Percentiles rank a stretch among this genome's conserved stretches.
Conservation (phyloP, 92 coral and sea anemone species). For the Porites rus region DNA sequence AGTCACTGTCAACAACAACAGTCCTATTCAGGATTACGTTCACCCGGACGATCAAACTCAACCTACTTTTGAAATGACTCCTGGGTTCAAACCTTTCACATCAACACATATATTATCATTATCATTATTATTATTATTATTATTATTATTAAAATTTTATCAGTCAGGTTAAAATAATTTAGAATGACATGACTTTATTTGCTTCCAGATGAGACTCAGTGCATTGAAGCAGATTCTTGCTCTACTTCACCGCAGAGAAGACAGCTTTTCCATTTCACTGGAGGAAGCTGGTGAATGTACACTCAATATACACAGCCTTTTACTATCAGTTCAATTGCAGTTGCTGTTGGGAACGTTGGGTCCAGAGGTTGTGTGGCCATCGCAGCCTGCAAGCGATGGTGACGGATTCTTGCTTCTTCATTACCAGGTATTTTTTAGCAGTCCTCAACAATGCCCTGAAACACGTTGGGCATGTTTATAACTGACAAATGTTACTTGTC, state of each 20-base stretch:
- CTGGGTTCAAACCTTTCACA: too few relatives aligned
- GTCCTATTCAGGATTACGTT: too few relatives aligned
- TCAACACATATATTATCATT: too few relatives aligned
- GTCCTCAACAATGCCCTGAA: background rate
- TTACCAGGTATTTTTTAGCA: slow-evolving; percentile 71
- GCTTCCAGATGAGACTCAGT: slow-evolving; percentile 68
- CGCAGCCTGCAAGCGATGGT: slow-evolving; percentile 47
- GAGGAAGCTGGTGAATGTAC: slow-evolving; percentile 2
- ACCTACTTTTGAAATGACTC: too few relatives aligned
- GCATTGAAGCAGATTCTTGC: slow-evolving; percentile 82
- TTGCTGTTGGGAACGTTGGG: slow-evolving; percentile 88
- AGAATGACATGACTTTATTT: background rate
- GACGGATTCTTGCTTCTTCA: slow-evolving; percentile 80
- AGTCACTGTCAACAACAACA: too few relatives aligned
- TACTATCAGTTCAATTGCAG: slow-evolving; percentile 77
- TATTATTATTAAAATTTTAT: too few relatives aligned
- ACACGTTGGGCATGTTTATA: background rate
- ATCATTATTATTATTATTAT: too few relatives aligned
- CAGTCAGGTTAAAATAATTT: background rate
- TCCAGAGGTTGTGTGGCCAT: slow-evolving; percentile 74
- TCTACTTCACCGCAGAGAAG: slow-evolving; percentile 64
- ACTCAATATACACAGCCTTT: slow-evolving; percentile 65
- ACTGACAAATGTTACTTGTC: background rate
- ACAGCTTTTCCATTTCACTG: background rate
- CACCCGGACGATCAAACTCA: too few relatives aligned